phyloP scores from a whole-genome alignment of 2,888 invertebrate species.

The Melangyna quadrimaculata region DNA sequence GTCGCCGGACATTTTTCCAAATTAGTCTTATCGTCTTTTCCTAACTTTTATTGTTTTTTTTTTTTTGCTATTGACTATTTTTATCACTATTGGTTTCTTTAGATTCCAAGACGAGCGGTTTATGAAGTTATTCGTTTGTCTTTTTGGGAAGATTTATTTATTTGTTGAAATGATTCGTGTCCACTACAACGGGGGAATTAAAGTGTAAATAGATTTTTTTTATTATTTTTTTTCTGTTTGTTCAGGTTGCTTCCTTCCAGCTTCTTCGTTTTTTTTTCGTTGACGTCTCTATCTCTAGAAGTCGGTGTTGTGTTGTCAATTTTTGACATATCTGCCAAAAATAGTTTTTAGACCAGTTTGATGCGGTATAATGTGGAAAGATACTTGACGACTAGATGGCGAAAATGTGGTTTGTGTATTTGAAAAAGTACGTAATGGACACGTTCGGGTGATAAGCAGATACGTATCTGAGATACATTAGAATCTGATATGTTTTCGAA shows the following conservation, averaged over 20 bases:
- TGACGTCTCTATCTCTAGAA: constrained; percentile 47
- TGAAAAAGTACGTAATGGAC: too few species aligned
- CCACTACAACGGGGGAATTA: constrained; percentile 1
- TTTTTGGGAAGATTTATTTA: constrained; percentile 1
- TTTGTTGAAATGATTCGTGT: constrained; percentile 3
- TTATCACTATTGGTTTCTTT: background rate
- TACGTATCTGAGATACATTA: too few species aligned
- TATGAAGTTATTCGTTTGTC: background rate
- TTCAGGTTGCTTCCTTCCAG: constrained; percentile 57
- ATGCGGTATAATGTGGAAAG: background rate
- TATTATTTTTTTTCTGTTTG: constrained; percentile 54
- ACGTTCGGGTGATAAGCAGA: too few species aligned
- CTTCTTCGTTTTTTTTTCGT: constrained; percentile 2
- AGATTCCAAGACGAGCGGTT: background rate
- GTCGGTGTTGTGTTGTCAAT: constrained; percentile 74
- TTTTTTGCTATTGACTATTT: constrained; percentile 3
- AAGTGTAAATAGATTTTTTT: constrained; percentile 53
- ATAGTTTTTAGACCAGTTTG: constrained; percentile 23
- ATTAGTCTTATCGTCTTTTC: constrained; percentile 29
- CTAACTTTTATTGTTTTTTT: constrained; percentile 18
- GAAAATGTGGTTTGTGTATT: background rate
- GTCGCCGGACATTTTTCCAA: constrained; percentile 74
- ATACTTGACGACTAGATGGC: constrained; percentile 14
- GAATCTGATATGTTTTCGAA: too few species aligned
- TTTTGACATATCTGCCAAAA: constrained; percentile 70